Conservation (phyloP, 2,888 invertebrate species). For the Troides helena region DNA sequence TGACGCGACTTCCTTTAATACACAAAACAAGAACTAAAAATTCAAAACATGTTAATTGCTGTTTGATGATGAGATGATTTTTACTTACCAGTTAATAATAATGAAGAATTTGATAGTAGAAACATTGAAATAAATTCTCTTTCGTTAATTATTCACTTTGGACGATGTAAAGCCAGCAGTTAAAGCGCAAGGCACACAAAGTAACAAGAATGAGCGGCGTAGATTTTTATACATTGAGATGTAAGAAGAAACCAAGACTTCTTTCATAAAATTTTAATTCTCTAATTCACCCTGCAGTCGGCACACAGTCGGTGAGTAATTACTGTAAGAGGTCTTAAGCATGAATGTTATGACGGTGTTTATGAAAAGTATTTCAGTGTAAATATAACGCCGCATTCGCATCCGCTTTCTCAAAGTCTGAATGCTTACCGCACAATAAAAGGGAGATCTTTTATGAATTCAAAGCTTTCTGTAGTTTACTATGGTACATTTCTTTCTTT, state of each 20-base stretch:
- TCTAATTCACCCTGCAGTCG: slow-evolving; percentile 67
- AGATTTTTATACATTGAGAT: slow-evolving; percentile 41
- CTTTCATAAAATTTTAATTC: slow-evolving; percentile 73
- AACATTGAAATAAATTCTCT: background rate
- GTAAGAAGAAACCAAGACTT: slow-evolving; percentile 69
- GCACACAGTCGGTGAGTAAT: slow-evolving; percentile 62
- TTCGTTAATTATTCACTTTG: slow-evolving; percentile 11
- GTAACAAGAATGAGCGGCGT: slow-evolving; percentile 30
- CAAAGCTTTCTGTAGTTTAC: slow-evolving; percentile 27
- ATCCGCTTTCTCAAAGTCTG: slow-evolving; percentile 57
- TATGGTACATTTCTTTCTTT: slow-evolving; percentile 35
- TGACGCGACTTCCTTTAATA: too few relatives aligned
- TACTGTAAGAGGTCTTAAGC: slow-evolving; percentile 78
- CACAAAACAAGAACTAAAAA: background rate
- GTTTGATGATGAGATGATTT: too few relatives aligned
- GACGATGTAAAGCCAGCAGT: background rate
- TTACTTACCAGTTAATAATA: too few relatives aligned
- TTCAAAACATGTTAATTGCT: background rate
- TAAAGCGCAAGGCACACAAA: slow-evolving; percentile 16
- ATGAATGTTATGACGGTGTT: slow-evolving; percentile 78
- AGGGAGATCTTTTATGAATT: slow-evolving; percentile 51
- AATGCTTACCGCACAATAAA: slow-evolving; percentile 72
- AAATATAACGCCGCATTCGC: slow-evolving; percentile 57
- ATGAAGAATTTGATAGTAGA: background rate
- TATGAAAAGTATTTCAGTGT: slow-evolving; percentile 74